phyloP scores from a whole-genome alignment of 1,140 invertebrate species.

The Arctopsyche grandis region DNA sequence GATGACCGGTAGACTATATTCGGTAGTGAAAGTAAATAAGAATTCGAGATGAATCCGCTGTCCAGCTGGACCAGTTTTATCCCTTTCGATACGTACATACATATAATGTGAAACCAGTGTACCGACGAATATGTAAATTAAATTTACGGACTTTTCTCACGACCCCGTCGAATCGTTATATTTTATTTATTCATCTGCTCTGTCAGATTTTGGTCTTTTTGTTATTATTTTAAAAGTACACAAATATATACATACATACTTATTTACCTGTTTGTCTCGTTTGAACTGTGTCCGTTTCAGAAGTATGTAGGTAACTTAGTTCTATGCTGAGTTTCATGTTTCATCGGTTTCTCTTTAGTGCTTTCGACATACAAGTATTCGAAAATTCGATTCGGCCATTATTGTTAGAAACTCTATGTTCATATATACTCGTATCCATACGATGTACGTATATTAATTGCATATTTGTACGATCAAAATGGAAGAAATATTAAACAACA shows the following conservation, averaged over 20 bases:
- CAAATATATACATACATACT: background rate
- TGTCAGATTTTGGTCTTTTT: too few species aligned
- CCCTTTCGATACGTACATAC: background rate
- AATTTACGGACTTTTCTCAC: slow-evolving; percentile 10
- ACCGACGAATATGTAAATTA: too few species aligned
- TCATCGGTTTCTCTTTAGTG: background rate
- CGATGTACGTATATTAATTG: too few species aligned
- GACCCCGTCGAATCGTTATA: background rate
- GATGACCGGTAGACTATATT: too few species aligned
- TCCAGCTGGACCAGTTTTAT: slow-evolving; percentile 4
- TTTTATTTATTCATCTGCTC: background rate
- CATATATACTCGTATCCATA: background rate
- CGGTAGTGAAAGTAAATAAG: background rate
- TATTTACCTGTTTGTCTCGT: background rate
- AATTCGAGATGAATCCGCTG: background rate
- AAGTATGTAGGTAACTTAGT: slow-evolving; percentile 1
- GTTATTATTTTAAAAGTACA: too few species aligned
- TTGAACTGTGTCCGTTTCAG: background rate
- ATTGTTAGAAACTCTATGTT: background rate
- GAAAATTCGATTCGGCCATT: background rate
- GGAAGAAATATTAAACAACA: too few species aligned
- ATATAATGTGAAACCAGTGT: background rate
- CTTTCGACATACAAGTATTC: background rate
- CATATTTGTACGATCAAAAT: too few species aligned
- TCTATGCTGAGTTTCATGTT: background rate